Evolutionary conservation across 2,888 invertebrate species (phyloP).

Genomic region (Scelioninae gen. 1): DNA sequence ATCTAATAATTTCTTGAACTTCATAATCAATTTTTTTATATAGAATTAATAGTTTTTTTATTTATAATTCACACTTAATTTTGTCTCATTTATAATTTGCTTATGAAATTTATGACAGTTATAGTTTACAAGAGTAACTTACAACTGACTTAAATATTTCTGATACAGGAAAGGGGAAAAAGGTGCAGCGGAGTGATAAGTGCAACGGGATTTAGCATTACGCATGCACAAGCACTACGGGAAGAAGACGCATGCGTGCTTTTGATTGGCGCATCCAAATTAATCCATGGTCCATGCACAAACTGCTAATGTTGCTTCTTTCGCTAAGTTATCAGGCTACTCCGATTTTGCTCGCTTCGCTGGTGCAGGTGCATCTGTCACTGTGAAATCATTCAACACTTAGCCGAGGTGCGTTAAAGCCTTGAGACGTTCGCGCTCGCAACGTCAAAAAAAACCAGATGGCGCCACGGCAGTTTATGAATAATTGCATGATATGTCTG

Average conservation of each 20-base stretch:
- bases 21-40: too few relatives aligned
- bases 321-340: conserved; percentile 43
- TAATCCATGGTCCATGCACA: conserved; percentile 68
- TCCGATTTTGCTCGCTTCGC: conserved; percentile 72
- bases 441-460: conserved; percentile 18
- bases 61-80: too few relatives aligned
- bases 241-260: conserved; percentile 62
- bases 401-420: conserved; percentile 50
- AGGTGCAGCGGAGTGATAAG: too few relatives aligned
- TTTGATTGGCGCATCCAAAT: conserved; percentile 57
- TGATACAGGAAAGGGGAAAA: too few relatives aligned
- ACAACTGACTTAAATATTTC: too few relatives aligned
- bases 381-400: conserved; percentile 73
- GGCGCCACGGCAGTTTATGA: not conserved
- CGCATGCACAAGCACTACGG: conserved; percentile 68
- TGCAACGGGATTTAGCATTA: conserved; percentile 45
- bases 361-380: conserved; percentile 74
- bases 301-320: conserved; percentile 42
- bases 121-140: too few relatives aligned
- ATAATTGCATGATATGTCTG: not conserved
- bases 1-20: too few relatives aligned
- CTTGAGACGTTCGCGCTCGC: conserved; percentile 17
- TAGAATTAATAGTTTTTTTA: too few relatives aligned
- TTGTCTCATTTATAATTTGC: too few relatives aligned
- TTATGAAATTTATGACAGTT: too few relatives aligned